A percentile compares a stretch with the other conserved stretches of the same genome.
phyloP scores from a whole-genome alignment of 2,113 vertebrate genomes.

The Oncorhynchus mykiss region DNA sequence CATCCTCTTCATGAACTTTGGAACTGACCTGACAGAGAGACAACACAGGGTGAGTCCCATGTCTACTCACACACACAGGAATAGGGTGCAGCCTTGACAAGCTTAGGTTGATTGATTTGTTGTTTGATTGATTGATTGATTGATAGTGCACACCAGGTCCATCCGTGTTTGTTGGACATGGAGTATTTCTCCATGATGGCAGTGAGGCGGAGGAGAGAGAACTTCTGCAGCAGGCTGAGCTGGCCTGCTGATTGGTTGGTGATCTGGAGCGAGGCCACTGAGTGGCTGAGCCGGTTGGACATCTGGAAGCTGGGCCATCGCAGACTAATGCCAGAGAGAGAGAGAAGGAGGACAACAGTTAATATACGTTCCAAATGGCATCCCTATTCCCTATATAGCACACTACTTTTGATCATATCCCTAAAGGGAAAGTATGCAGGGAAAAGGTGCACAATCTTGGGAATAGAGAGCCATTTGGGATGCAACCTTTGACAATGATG shows the following conservation, averaged over 20 bases:
- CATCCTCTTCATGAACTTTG: slow-evolving; percentile 98
- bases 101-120: too few relatives aligned
- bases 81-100: background rate
- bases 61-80: too few relatives aligned
- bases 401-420: too few relatives aligned
- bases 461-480: too few relatives aligned
- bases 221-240: slow-evolving; percentile 91
- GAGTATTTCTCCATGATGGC: slow-evolving; percentile 98
- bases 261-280: slow-evolving; percentile 84
- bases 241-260: slow-evolving; percentile 92
- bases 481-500: too few relatives aligned
- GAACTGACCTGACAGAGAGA: slow-evolving; percentile 84
- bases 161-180: slow-evolving; percentile 95
- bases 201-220: slow-evolving; percentile 92
- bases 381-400: too few relatives aligned
- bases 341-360: slow-evolving; percentile 19
- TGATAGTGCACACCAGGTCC: slow-evolving; percentile 86
- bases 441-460: too few relatives aligned
- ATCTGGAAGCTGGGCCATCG: slow-evolving; percentile 95
- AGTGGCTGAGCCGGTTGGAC: slow-evolving; percentile 83
- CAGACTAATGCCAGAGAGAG: slow-evolving; percentile 63
- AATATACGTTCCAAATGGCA: too few relatives aligned
- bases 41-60: background rate
- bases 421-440: background rate
- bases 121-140: too few relatives aligned